These are phyloP conservation scores for Trachelus tabidus DNA, from an alignment of 2,888 invertebrate genomes.

Conservation along the genomic window DNA sequence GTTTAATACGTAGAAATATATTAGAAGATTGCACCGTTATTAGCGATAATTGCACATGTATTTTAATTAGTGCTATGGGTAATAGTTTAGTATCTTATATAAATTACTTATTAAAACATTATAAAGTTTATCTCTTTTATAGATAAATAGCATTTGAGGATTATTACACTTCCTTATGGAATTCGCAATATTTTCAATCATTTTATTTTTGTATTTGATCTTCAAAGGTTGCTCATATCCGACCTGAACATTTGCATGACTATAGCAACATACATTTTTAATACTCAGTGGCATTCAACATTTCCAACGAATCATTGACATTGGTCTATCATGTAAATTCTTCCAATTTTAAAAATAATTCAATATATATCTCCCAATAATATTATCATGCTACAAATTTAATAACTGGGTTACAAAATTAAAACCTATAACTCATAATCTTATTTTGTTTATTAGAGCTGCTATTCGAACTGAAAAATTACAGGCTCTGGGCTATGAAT, in stretches of 20 bases:
- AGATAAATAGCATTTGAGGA: background rate
- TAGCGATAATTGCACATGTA: background rate
- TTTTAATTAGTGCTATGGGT: background rate
- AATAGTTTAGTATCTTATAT: background rate
- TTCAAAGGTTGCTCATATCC: background rate
- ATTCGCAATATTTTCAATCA: background rate
- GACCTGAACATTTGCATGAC: background rate
- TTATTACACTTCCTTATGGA: background rate
- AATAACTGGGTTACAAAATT: background rate
- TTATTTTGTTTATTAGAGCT: conserved; percentile 21
- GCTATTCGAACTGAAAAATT: conserved; percentile 5
- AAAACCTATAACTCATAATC: conserved; percentile 6
- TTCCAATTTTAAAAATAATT: background rate
- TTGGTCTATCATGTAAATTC: background rate
- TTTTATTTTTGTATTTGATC: background rate
- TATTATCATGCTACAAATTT: background rate
- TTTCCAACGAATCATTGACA: background rate
- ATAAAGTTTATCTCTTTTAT: background rate
- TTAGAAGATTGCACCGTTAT: background rate
- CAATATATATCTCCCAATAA: background rate
- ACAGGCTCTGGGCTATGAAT: conserved; percentile 9
- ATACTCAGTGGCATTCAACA: background rate
- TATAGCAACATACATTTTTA: background rate
- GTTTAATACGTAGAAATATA: background rate
- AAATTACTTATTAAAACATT: background rate